phyloP scores from a whole-genome alignment of 2,888 invertebrate species.

The Maniola hyperantus region DNA sequence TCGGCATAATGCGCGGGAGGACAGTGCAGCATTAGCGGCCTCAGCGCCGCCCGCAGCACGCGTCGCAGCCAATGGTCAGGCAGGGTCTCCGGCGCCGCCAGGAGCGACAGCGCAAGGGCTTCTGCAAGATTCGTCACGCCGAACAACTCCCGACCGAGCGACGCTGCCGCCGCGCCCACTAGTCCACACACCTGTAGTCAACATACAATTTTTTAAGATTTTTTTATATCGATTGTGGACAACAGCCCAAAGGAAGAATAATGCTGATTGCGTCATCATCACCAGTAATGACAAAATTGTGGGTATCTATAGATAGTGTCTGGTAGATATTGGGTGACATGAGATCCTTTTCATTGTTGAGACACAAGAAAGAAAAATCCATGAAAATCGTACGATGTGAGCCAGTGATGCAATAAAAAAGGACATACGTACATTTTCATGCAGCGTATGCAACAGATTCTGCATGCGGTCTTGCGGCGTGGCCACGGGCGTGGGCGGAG shows the following conservation, averaged over 20 bases:
- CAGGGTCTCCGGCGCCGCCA: conserved; percentile 86
- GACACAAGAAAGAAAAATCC: too few relatives aligned
- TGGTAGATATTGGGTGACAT: too few relatives aligned
- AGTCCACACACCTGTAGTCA: conserved; percentile 80
- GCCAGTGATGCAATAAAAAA: too few relatives aligned
- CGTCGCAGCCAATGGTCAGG: conserved; percentile 94
- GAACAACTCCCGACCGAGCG: conserved; percentile 94
- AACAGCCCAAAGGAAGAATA: too few relatives aligned
- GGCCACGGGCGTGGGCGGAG: conserved; percentile 70
- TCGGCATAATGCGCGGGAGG: conserved; percentile 90
- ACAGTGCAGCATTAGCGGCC: conserved; percentile 93
- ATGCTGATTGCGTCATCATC: too few relatives aligned
- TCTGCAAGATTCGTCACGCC: conserved; percentile 88
- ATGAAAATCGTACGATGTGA: too few relatives aligned
- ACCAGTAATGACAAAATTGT: too few relatives aligned
- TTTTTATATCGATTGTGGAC: not conserved
- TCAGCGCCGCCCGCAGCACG: conserved; percentile 91
- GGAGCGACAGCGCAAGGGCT: conserved; percentile 87
- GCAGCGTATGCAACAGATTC: conserved; percentile 88
- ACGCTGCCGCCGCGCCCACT: conserved; percentile 86
- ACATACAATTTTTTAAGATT: not conserved
- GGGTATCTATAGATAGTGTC: too few relatives aligned
- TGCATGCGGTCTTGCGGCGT: conserved; percentile 92
- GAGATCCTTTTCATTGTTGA: too few relatives aligned
- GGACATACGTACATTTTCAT: conserved; percentile 80